phyloP scores from a whole-genome alignment of 1,140 invertebrate genomes.

The Teleogryllus occipitalis region DNA sequence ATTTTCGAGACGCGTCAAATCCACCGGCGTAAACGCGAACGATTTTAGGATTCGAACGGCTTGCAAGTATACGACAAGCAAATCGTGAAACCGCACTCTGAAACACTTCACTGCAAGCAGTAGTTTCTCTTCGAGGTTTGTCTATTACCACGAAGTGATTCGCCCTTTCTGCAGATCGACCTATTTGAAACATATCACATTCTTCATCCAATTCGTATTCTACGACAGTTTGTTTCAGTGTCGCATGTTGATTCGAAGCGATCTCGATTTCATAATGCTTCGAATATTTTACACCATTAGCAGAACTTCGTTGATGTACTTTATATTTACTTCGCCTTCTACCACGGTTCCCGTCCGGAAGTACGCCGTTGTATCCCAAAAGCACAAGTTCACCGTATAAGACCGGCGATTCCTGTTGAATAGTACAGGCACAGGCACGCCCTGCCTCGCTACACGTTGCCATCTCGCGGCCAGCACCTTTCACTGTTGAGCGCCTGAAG shows the following conservation, averaged over 20 bases:
- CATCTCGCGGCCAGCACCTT: too few species aligned
- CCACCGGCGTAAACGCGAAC: neutral
- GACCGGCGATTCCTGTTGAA: conserved; percentile 56
- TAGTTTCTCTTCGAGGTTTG: conserved; percentile 75
- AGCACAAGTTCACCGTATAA: conserved; percentile 91
- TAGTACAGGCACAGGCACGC: too few species aligned
- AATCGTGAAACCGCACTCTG: neutral
- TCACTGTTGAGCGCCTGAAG: too few species aligned
- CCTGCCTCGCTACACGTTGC: too few species aligned
- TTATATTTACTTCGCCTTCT: conserved; percentile 89
- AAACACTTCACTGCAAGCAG: neutral
- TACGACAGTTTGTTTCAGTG: conserved; percentile 58
- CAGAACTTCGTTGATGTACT: conserved; percentile 42
- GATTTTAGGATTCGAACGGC: neutral
- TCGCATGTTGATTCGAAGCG: neutral
- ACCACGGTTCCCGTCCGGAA: conserved; percentile 86
- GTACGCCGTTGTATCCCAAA: conserved; percentile 89
- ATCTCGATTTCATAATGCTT: neutral
- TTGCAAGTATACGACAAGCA: neutral
- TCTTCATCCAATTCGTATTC: conserved; percentile 91
- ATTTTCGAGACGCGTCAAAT: neutral
- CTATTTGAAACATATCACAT: conserved; percentile 99
- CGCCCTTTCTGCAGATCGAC: conserved; percentile 90
- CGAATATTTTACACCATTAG: neutral
- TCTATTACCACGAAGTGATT: conserved; percentile 99